These are phyloP conservation scores for Melanaphis sacchari DNA, from an alignment of 1,140 invertebrate genomes.

Conservation along the genomic window DNA sequence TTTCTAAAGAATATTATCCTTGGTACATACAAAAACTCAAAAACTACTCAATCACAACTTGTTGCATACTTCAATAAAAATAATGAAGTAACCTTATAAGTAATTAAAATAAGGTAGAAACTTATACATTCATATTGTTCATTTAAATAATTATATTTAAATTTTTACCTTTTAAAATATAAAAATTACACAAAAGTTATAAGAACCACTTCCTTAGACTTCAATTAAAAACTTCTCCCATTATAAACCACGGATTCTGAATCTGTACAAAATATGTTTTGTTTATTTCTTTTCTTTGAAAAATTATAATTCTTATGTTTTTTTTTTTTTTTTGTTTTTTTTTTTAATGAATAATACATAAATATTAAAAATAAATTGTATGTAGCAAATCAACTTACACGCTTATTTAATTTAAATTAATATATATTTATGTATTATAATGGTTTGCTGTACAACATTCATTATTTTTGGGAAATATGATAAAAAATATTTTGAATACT, in stretches of 20 bases:
- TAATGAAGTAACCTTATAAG: not conserved
- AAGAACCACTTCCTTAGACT: not conserved
- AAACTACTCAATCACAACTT: not conserved
- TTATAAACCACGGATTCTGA: not conserved
- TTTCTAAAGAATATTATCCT: no score
- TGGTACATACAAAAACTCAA: no score
- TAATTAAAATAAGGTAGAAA: not conserved
- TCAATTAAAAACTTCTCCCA: not conserved
- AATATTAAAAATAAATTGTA: not conserved
- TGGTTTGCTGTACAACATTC: not conserved
- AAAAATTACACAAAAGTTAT: not conserved
- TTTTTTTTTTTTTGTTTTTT: not conserved
- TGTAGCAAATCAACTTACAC: not conserved
- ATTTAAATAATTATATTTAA: not conserved
- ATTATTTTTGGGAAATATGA: not conserved
- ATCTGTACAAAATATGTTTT: not conserved
- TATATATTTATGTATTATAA: not conserved
- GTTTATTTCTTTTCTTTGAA: not conserved
- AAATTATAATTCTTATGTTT: not conserved
- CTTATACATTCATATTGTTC: not conserved
- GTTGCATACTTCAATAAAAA: not conserved
- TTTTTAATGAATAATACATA: not conserved
- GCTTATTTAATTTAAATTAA: not conserved
- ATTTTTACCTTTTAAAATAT: not conserved
- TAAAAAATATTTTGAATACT: not conserved